Percentiles rank a stretch among this genome's conserved stretches.
These are phyloP conservation scores for Leptobrachium leishanense DNA, from an alignment of 2,113 vertebrate species.

Conservation along the genomic window DNA sequence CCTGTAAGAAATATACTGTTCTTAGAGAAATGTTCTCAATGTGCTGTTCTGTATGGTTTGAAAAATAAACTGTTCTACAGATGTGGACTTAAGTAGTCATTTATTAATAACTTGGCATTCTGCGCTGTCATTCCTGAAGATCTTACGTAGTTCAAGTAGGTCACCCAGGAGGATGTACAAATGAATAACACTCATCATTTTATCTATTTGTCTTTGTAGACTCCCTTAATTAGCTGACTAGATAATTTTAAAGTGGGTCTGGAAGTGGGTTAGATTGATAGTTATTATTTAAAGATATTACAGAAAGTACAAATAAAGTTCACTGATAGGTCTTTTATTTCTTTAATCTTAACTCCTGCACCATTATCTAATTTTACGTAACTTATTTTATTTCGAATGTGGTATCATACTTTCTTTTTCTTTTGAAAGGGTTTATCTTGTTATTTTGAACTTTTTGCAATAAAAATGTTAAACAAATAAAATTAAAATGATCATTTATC, in stretches of 20 bases:
- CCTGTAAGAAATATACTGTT: not conserved
- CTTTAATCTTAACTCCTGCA: too few relatives aligned
- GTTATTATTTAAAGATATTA: not conserved
- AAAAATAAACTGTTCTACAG: not conserved
- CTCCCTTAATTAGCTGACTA: not conserved
- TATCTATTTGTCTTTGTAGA: not conserved
- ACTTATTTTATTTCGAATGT: too few relatives aligned
- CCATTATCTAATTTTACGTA: too few relatives aligned
- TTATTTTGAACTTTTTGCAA: too few relatives aligned
- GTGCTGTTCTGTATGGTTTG: not conserved
- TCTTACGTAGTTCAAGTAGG: not conserved
- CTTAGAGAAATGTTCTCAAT: not conserved
- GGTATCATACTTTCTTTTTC: too few relatives aligned
- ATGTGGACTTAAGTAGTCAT: not conserved
- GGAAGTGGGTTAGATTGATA: not conserved
- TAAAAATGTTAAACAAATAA: too few relatives aligned
- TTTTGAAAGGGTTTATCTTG: too few relatives aligned
- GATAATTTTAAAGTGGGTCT: not conserved
- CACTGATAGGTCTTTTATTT: not conserved
- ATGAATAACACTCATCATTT: not conserved
- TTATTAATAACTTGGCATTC: not conserved
- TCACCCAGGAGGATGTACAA: not conserved
- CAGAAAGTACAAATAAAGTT: conserved; percentile 7
- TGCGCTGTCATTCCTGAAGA: not conserved
- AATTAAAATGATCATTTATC: too few relatives aligned